Evolutionary conservation across 2,888 invertebrate genomes (phyloP).

Genomic region (Pandemis corylana): DNA sequence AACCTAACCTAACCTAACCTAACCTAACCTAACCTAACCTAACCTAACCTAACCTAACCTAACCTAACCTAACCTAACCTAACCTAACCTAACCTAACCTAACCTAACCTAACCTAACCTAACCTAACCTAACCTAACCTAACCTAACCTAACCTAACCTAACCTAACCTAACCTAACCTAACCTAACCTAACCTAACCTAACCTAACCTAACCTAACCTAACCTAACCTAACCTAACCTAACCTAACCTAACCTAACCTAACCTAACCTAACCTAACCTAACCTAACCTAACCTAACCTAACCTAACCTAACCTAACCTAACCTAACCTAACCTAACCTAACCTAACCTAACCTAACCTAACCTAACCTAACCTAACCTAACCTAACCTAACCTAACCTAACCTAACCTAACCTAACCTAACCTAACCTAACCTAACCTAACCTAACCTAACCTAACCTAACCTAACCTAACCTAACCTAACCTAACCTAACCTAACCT

Average conservation of each 20-base stretch:
- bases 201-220: conserved; percentile 42
- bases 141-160: conserved; percentile 39
- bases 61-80: conserved; percentile 42
- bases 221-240: conserved; percentile 42
- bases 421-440: conserved; percentile 8
- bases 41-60: conserved; percentile 41
- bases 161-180: conserved; percentile 42
- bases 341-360: conserved; percentile 8
- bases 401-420: conserved; percentile 8
- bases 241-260: conserved; percentile 40
- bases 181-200: conserved; percentile 42
- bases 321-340: conserved; percentile 43
- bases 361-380: conserved; percentile 8
- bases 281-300: conserved; percentile 45
- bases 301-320: conserved; percentile 48
- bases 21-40: conserved; percentile 41
- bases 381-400: conserved; percentile 8
- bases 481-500: conserved; percentile 8
- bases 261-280: conserved; percentile 43
- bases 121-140: conserved; percentile 39
- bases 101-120: conserved; percentile 39
- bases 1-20: conserved; percentile 42
- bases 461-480: conserved; percentile 8
- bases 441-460: conserved; percentile 8
- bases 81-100: conserved; percentile 41